Base-by-base conservation (phyloP, 2,888 invertebrate species). In the Oscheius sp. region DNA sequence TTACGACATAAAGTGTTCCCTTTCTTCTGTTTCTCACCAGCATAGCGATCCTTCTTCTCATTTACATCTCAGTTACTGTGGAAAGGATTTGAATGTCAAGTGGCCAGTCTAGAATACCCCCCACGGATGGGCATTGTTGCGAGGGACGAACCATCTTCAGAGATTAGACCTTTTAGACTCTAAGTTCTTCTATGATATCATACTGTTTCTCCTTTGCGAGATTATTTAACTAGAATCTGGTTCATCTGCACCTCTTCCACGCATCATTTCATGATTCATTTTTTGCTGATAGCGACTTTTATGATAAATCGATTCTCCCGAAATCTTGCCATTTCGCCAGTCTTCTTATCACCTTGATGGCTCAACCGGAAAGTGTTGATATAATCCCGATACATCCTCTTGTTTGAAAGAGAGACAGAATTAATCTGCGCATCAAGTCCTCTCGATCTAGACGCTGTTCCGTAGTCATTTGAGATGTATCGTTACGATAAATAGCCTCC, bases 31-130 rank as follows among this genome's bases (percentile, higher is more conserved):
- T 20, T 20, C 28, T n/a, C 32, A 32, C 28, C 33, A 32, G 6
- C n/a, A n/a, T n/a, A n/a, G n/a, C n/a, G n/a, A n/a, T n/a, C n/a
- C n/a, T n/a, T n/a, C n/a, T n/a, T 20, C 30, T n/a, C n/a, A 54
- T 54, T 54, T 54, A 28, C 54, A 54, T 54, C 32, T 6, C 32
- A 54, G 54, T 54, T 32, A 54, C 59, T 28, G 59, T 41, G 59
- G 36, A 57, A 41, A 33, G 57, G 59, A 59, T 59, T 59, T 41
- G 44, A 59, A 59, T 44, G 59, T 59, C 59, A 57, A 57, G 57
- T 26, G 57, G 57, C 9, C n/a, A n/a, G n/a, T 17, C 36, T 36
- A 12, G 38, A n/a, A n/a, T n/a, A n/a, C 57, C 51, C 51, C 51
- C 51, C 51, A 54, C 54, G 36, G 54, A 32, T 24, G n/a, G 20